Conservation (phyloP, 2,113 vertebrate species). For the Echinops telfairi region DNA sequence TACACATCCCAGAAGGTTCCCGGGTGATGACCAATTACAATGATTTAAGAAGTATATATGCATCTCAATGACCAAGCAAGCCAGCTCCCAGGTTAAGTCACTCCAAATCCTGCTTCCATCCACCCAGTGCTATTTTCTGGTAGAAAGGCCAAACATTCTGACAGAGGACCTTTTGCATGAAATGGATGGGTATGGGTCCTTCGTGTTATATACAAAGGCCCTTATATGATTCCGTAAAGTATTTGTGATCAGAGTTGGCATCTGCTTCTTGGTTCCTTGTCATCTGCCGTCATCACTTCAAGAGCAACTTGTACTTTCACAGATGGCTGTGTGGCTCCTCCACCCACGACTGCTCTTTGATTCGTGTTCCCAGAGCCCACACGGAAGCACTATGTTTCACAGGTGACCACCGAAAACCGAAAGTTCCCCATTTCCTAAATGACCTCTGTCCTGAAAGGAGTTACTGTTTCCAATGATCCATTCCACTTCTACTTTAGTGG, state of each 20-base stretch:
- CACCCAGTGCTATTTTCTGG: background rate
- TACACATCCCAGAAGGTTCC: background rate
- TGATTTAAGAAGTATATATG: too few species aligned
- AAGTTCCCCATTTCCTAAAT: background rate
- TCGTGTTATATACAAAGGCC: background rate
- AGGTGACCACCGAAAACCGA: background rate
- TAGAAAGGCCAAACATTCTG: background rate
- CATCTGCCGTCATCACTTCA: background rate
- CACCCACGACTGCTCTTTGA: conserved; percentile 36
- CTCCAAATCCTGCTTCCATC: background rate
- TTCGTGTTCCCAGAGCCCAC: background rate
- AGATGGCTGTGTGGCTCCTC: background rate
- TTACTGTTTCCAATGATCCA: conserved; percentile 8
- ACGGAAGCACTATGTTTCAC: background rate
- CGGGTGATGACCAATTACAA: background rate
- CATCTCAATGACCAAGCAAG: background rate
- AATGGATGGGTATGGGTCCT: background rate
- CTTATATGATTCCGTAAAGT: background rate
- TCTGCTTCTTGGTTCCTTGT: background rate
- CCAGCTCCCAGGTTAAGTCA: background rate
- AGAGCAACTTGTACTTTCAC: background rate
- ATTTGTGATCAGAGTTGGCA: background rate
- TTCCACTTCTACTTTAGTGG: conserved; percentile 26
- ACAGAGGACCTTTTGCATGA: background rate
- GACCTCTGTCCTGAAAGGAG: background rate